A percentile compares a stretch with the other conserved stretches of the same genome.
Conservation (phyloP, 2,113 vertebrate genomes). For the Aythya baeri region DNA sequence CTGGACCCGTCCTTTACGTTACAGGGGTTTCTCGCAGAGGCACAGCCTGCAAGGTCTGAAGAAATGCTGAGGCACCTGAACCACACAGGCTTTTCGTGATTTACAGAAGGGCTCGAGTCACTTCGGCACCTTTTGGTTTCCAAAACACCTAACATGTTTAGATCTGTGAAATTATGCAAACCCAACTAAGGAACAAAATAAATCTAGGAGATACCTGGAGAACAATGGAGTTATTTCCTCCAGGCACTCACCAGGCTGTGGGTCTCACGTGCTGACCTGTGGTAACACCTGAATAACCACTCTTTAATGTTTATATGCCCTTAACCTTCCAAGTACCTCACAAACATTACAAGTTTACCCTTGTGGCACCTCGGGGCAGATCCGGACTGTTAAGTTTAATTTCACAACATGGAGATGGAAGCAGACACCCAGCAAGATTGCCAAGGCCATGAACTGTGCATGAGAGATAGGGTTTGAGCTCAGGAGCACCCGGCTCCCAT, state of each 20-base stretch:
- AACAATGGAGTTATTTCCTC: background rate
- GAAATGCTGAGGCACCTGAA: background rate
- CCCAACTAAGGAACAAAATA: background rate
- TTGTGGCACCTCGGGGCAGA: background rate
- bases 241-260: background rate
- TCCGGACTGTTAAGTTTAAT: background rate
- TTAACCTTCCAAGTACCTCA: background rate
- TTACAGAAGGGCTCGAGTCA: background rate
- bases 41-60: rapidly evolving
- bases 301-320: background rate
- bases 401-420: background rate
- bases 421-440: background rate
- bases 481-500: background rate
- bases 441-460: background rate
- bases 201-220: background rate
- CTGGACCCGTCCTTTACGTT: background rate
- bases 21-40: background rate
- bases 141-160: rapidly evolving
- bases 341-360: background rate
- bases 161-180: background rate
- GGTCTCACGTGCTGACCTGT: background rate
- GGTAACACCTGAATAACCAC: background rate
- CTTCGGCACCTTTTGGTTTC: rapidly evolving
- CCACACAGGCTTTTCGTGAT: rapidly evolving
- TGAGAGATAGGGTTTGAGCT: background rate